These are phyloP conservation scores for Sitobion miscanthi DNA, from an alignment of 1,140 invertebrate species.

Conservation along the genomic window DNA sequence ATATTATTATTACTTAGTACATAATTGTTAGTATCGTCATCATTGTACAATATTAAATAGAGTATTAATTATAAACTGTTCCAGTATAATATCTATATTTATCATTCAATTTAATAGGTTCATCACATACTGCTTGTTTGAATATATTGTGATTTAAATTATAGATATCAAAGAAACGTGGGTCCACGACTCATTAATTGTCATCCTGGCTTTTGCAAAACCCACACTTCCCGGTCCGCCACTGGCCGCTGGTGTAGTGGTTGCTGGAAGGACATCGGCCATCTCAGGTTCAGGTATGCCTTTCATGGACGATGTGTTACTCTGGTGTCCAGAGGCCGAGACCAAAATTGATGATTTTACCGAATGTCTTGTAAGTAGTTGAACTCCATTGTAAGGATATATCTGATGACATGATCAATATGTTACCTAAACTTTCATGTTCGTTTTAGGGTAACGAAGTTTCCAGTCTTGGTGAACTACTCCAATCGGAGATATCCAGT, in stretches of 20 bases:
- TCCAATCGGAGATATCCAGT: conserved; percentile 72
- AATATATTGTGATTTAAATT: neutral
- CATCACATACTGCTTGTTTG: neutral
- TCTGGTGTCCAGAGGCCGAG: conserved; percentile 84
- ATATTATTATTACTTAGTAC: neutral
- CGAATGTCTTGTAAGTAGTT: conserved; percentile 77
- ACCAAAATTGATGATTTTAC: conserved; percentile 89
- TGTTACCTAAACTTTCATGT: neutral
- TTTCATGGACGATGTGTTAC: conserved; percentile 90
- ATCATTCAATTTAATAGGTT: neutral
- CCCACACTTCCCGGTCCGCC: conserved; percentile 54
- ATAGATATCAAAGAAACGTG: neutral
- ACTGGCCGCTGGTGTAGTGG: conserved; percentile 63
- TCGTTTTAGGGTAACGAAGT: conserved; percentile 62
- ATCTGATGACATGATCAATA: neutral
- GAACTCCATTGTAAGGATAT: neutral
- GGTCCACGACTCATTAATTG: neutral
- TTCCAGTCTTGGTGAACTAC: conserved; percentile 67
- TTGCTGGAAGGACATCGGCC: conserved; percentile 54
- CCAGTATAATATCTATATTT: neutral
- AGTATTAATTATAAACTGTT: neutral
- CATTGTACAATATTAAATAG: neutral
- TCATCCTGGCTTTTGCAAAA: conserved; percentile 59
- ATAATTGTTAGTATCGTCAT: neutral
- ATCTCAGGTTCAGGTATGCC: conserved; percentile 73